These are phyloP conservation scores for Brevimyrus niger DNA, from an alignment of 2,113 vertebrate genomes.

Conservation along the genomic window DNA sequence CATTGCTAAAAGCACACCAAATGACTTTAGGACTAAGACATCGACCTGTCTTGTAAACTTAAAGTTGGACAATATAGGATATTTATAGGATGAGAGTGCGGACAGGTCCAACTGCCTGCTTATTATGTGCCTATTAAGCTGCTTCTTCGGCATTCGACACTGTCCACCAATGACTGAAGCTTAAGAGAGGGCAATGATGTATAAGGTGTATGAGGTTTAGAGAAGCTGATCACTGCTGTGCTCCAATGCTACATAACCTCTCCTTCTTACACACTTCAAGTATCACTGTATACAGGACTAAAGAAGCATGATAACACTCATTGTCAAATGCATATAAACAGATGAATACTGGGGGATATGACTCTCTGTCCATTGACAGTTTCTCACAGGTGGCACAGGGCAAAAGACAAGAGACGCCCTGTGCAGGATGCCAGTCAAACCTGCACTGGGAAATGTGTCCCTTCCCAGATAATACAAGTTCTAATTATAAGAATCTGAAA, in stretches of 20 bases:
- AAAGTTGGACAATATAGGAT: not conserved
- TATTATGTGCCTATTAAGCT: not conserved
- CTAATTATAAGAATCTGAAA: not conserved
- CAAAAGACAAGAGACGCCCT: too few relatives aligned
- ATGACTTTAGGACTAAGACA: not conserved
- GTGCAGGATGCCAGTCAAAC: not conserved
- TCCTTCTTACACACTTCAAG: not conserved
- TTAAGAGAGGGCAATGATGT: not conserved
- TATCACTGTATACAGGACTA: not conserved
- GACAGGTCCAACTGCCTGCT: not conserved
- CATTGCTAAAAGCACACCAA: not conserved
- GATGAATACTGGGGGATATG: not conserved
- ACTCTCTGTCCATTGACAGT: not conserved
- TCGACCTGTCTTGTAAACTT: not conserved
- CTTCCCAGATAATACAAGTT: not conserved
- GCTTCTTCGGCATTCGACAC: not conserved
- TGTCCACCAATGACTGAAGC: not conserved
- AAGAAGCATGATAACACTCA: not conserved
- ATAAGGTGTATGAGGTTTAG: not conserved
- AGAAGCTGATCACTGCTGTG: not conserved
- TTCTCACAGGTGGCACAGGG: not conserved
- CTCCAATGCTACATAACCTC: not conserved
- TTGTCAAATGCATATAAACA: not conserved
- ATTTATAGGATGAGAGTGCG: not conserved
- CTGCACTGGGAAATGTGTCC: not conserved